phyloP scores from a whole-genome alignment of 2,113 vertebrate genomes.

The Daphoenositta chrysoptera region DNA sequence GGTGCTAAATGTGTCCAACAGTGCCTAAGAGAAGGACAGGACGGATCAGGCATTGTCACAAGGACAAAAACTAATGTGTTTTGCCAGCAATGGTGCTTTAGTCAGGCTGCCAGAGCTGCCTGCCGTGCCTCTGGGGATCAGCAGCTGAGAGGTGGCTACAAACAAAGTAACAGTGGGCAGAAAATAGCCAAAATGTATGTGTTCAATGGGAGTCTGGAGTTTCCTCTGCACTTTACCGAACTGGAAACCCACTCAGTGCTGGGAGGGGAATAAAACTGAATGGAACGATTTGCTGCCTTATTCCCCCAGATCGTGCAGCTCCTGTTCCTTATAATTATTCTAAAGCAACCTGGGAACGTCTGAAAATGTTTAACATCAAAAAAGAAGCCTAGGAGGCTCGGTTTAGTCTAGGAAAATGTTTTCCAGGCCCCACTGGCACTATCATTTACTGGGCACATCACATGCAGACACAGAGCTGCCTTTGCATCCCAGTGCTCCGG shows the following conservation, averaged over 20 bases:
- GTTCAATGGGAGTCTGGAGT: background rate
- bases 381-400: background rate
- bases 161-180: background rate
- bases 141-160: background rate
- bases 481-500: rapidly evolving
- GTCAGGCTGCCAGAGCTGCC: background rate
- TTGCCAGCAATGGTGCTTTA: background rate
- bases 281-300: background rate
- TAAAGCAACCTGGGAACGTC: background rate
- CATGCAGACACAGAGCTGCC: background rate
- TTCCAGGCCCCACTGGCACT: background rate
- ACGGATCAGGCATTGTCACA: background rate
- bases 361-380: background rate
- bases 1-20: constrained; percentile 30
- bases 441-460: background rate
- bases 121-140: background rate
- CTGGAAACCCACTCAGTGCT: background rate
- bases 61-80: background rate
- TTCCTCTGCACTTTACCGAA: background rate
- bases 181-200: background rate
- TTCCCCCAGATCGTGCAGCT: background rate
- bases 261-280: background rate
- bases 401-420: background rate
- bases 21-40: constrained; percentile 15
- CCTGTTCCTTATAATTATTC: background rate